Base-by-base conservation (phyloP, 2,888 invertebrate species). In the Mesoligia furuncula region DNA sequence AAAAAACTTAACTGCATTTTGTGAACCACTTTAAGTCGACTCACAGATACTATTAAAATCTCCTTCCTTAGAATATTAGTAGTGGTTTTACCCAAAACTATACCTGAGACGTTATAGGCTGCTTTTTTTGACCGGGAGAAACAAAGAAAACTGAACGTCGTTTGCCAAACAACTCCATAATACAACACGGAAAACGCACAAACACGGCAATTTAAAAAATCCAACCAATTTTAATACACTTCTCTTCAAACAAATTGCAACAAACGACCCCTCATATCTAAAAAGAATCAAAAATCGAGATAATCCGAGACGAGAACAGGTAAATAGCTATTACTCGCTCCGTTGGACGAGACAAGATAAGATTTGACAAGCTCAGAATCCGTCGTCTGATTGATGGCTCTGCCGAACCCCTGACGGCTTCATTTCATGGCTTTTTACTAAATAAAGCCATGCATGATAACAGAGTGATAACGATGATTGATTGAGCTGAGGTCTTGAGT, bases 241-340 rank as follows among this genome's bases (percentile, higher is more conserved):
- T 72, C 9, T 73, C 69, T 66, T 86, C 77, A 86, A 87, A 79
- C 69, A 75, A 89, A 90, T 89, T 87, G 87, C 87, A 88, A 89
- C 88, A 90, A 85, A 91, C 90, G 91, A 90, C 88, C 89, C 90
- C 93, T 91, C 86, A 87, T 89, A 90, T 91, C 93, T 92, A 87
- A 92, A 94, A 94, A 93, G 93, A 94, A 95, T 94, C 94, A 93
- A 93, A 93, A 93, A 93, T 90, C 88, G 85, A 90, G 90, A 95
- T 95, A 94, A 96, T 96, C 94, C 93, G 92, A 91, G 92, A 92
- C 88, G 91, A 91, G 90, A 90, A 90, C 93, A 96, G 96, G 96
- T 96, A 96, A 96, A 95, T 96, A 96, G 95, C 96, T 96, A 96
- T 96, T 96, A 96, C 92, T 77, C 95, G 96, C 95, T 95, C 93